Evolutionary conservation across 2,888 invertebrate species (phyloP), one percentile per base, ranked within the genome.

Genomic region (Idaea biselata): DNA sequence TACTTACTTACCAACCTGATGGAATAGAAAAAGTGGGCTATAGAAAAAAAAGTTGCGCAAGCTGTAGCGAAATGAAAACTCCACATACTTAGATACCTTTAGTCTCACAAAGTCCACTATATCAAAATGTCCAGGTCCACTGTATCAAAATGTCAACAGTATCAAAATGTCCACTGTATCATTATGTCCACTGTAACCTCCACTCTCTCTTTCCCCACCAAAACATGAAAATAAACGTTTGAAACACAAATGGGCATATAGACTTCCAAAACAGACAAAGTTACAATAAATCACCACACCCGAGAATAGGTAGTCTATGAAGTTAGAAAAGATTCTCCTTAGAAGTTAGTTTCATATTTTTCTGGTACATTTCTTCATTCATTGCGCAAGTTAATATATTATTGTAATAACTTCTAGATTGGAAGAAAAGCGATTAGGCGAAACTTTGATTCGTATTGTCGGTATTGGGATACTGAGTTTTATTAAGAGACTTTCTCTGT

Each of bases 341-440:
- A 44, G 3, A 44, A 44, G 14, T 44, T 44, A 44, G 44, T 44
- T 44, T 44, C 44, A 14, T 44, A 44, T 44, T 44, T 44, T 44
- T 44, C 44, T 44, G 44, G 44, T 44, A 44, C 44, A 44, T 44
- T 44, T 44, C 44, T 44, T 14, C 11, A 44, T 44, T 44, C 44
- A 44, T 8, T 44, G 44, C 11, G 44, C 14, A 44, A 44, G 44
- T 44, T 44, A 44, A 44, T 44, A 44, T 8, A 44, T 44, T 44
- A 44, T 44, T 44, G 44, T 44, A 44, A 44, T 44, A 44, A 44
- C 44, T 44, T 44, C 44, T 44, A 44, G 44, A 44, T 44, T 44
- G 3, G 44, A 44, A 44, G 44, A 44, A 44, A 44, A 44, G 44
- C 44, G 44, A 44, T 44, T 44, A 44, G 44, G 44, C 44, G 44